phyloP scores from a whole-genome alignment of 2,113 vertebrate species.

The Clarias batrachus region DNA sequence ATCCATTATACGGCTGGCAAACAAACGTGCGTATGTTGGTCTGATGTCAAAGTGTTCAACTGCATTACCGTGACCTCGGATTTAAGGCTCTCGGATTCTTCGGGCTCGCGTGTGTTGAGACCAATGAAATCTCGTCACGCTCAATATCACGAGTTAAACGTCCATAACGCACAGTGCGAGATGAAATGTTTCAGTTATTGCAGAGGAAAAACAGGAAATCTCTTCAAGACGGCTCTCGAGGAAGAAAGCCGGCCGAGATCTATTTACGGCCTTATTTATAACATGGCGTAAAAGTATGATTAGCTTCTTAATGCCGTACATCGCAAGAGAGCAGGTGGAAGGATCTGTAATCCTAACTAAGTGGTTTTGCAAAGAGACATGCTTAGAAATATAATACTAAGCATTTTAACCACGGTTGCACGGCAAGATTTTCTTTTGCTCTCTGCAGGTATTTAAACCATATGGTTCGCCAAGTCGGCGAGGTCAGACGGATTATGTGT shows the following conservation, averaged over 20 bases:
- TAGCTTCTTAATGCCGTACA: constrained; percentile 53
- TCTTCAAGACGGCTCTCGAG: constrained; percentile 57
- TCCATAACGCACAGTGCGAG: constrained; percentile 13
- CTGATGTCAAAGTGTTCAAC: neutral
- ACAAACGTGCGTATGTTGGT: constrained; percentile 12
- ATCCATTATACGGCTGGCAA: neutral
- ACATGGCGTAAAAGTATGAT: constrained; percentile 57
- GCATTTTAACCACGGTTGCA: constrained; percentile 51
- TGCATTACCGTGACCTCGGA: neutral
- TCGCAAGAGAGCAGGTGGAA: constrained; percentile 64
- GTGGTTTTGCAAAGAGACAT: constrained; percentile 46
- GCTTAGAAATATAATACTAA: constrained; percentile 53
- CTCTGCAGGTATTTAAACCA: constrained; percentile 8
- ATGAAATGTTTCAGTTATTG: neutral
- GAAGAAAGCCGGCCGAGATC: constrained; percentile 53
- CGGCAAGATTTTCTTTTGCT: constrained; percentile 30
- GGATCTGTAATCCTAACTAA: constrained; percentile 61
- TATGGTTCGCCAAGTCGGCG: constrained; percentile 19
- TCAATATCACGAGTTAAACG: constrained; percentile 44
- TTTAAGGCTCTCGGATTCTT: neutral
- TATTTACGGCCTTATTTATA: constrained; percentile 60
- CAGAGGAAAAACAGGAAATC: constrained; percentile 56
- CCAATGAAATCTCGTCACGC: constrained; percentile 18
- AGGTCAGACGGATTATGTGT: neutral
- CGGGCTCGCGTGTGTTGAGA: constrained; percentile 9